Evolutionary conservation across 2,888 invertebrate species (phyloP).

Genomic region (Dolichomitus sp.): DNA sequence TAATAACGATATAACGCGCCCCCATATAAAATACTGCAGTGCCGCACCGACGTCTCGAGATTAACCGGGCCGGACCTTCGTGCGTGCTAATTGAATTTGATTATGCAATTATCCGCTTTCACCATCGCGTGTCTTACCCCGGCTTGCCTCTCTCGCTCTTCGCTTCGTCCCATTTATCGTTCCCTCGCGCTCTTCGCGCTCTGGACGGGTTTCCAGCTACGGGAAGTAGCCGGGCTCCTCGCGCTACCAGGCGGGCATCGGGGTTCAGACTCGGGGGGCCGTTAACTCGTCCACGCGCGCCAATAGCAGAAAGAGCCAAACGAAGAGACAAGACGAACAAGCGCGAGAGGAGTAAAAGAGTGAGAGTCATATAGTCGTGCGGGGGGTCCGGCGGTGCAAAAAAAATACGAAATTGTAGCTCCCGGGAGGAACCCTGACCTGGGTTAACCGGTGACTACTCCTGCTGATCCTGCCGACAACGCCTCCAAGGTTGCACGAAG

Average conservation of each 20-base stretch:
- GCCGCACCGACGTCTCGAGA: constrained; percentile 56
- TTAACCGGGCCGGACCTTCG: constrained; percentile 68
- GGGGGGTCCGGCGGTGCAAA: constrained; percentile 48
- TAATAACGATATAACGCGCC: constrained; percentile 50
- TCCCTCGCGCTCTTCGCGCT: constrained; percentile 8
- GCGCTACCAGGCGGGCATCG: constrained; percentile 27
- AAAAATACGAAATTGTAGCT: constrained; percentile 74
- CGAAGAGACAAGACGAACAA: constrained; percentile 21
- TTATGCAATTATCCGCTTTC: constrained; percentile 79
- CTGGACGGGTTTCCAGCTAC: constrained; percentile 54
- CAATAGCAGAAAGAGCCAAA: constrained; percentile 25
- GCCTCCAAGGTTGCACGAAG: constrained; percentile 51
- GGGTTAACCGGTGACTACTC: constrained; percentile 73
- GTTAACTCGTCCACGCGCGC: constrained; percentile 57
- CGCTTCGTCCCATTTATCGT: constrained; percentile 36
- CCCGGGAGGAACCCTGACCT: constrained; percentile 75
- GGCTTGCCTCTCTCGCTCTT: constrained; percentile 24
- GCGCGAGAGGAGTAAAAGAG: constrained; percentile 14
- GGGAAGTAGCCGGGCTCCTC: constrained; percentile 32
- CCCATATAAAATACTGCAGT: constrained; percentile 17
- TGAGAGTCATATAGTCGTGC: constrained; percentile 6
- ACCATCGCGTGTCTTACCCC: constrained; percentile 73
- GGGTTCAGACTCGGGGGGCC: constrained; percentile 61
- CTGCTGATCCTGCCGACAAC: constrained; percentile 42
- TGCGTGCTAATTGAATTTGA: constrained; percentile 77